These are phyloP conservation scores for Andinoacara biseriatus DNA, from an alignment of 2,113 vertebrate species.

Conservation along the genomic window DNA sequence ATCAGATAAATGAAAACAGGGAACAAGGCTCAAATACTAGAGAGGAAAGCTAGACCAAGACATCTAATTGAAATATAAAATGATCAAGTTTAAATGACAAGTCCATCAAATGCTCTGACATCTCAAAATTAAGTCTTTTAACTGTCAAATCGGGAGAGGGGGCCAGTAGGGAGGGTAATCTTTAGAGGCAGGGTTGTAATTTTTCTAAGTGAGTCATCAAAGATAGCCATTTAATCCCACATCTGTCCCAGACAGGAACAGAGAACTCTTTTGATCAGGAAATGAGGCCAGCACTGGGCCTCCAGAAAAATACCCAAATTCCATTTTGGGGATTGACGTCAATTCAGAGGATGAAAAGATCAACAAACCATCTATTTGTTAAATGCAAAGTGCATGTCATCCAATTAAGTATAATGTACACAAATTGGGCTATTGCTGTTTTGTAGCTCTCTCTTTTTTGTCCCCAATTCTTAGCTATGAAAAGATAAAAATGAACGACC, in stretches of 20 bases:
- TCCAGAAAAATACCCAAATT: slow-evolving; percentile 62
- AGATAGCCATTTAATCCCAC: slow-evolving; percentile 79
- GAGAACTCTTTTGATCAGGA: slow-evolving; percentile 76
- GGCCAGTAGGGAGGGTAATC: slow-evolving; percentile 49
- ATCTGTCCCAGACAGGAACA: slow-evolving; percentile 68
- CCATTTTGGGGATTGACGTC: slow-evolving; percentile 73
- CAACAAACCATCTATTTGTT: slow-evolving; percentile 63
- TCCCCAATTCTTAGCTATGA: background rate
- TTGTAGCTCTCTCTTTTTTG: background rate
- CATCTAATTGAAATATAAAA: slow-evolving; percentile 6
- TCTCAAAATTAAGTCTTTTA: slow-evolving; percentile 41
- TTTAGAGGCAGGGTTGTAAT: slow-evolving; percentile 71
- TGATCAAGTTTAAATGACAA: background rate
- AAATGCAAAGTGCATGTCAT: slow-evolving; percentile 51
- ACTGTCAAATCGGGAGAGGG: slow-evolving; percentile 1
- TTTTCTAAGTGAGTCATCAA: slow-evolving; percentile 80
- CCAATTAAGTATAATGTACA: slow-evolving; percentile 49
- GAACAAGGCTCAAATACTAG: background rate
- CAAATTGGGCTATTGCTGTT: background rate
- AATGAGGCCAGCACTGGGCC: slow-evolving; percentile 68
- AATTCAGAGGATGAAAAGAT: slow-evolving; percentile 71
- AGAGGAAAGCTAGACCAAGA: background rate
- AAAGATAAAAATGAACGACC: slow-evolving; percentile 5
- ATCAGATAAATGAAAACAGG: background rate
- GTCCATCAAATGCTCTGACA: slow-evolving; percentile 11